phyloP scores from a whole-genome alignment of 2,113 vertebrate species.

The Oreotrochilus melanogaster region DNA sequence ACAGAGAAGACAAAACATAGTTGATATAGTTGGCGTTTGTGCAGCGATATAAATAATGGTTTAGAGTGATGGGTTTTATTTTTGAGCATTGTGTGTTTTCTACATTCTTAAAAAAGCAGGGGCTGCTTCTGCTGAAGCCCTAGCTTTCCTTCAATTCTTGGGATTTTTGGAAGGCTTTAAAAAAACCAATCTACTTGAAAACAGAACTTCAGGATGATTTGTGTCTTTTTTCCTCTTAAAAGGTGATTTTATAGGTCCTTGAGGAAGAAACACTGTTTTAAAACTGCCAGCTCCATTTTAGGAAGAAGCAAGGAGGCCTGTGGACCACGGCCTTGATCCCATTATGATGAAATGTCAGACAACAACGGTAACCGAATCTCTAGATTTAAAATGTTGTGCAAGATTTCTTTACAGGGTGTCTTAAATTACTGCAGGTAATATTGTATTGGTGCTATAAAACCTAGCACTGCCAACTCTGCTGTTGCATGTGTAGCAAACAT shows the following conservation, averaged over 20 bases:
- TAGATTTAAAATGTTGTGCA: neutral
- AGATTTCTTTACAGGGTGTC: conserved; percentile 17
- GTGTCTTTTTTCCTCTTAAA: neutral
- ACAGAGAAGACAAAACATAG: conserved; percentile 31
- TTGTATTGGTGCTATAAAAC: neutral
- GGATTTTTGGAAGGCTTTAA: neutral
- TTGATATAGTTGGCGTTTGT: conserved; percentile 25
- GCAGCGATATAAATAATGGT: neutral
- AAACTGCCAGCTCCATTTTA: conserved; percentile 23
- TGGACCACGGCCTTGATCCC: neutral
- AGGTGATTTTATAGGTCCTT: neutral
- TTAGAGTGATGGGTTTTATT: neutral
- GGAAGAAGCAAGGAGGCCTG: neutral
- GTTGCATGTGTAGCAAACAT: neutral
- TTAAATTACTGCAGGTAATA: conserved; percentile 36
- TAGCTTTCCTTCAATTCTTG: neutral
- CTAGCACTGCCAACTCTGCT: neutral
- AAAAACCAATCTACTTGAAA: neutral
- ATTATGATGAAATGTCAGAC: neutral
- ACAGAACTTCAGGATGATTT: neutral
- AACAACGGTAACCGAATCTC: neutral
- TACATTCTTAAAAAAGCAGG: neutral
- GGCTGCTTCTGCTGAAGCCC: neutral
- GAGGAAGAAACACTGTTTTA: neutral
- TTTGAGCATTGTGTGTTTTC: neutral